These are phyloP conservation scores for Ceriagrion tenellum DNA, from an alignment of 2,888 invertebrate species.

Conservation along the genomic window DNA sequence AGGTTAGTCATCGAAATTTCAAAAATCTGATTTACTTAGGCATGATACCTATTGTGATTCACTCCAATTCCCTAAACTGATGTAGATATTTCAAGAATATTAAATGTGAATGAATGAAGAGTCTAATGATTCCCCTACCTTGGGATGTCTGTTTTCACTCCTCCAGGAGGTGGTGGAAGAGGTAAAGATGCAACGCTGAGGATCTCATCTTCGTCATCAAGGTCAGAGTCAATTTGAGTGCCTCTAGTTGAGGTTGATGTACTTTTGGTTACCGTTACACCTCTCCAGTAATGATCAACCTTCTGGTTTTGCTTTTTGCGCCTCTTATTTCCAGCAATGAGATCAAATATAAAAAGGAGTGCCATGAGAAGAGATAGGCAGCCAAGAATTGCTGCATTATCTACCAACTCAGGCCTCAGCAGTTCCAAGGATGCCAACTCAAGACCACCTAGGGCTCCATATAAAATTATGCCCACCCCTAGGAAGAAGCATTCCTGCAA, in stretches of 20 bases:
- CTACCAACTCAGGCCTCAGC: conserved; percentile 83
- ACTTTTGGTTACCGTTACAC: not conserved
- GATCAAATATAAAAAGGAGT: conserved; percentile 84
- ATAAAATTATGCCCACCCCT: conserved; percentile 85
- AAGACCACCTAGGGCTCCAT: conserved; percentile 84
- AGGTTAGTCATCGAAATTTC: not conserved
- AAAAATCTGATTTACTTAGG: not conserved
- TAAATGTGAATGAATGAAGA: not conserved
- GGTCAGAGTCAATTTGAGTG: conserved; percentile 49
- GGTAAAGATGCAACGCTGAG: conserved; percentile 54
- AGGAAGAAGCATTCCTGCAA: conserved; percentile 84
- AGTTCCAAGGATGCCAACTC: conserved; percentile 86
- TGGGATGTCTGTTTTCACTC: conserved; percentile 38
- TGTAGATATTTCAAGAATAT: not conserved
- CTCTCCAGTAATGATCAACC: conserved; percentile 57
- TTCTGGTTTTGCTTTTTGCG: conserved; percentile 40
- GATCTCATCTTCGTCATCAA: conserved; percentile 62
- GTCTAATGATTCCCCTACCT: not conserved
- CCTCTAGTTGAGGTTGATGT: conserved; percentile 55
- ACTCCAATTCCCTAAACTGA: not conserved
- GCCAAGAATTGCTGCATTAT: conserved; percentile 87
- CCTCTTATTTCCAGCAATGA: conserved; percentile 73
- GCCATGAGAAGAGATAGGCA: conserved; percentile 84
- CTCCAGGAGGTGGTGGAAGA: conserved; percentile 21
- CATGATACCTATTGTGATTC: not conserved